Percentiles rank a stretch among this genome's conserved stretches.
phyloP scores from a whole-genome alignment of 2,113 vertebrate species.

The human region DNA sequence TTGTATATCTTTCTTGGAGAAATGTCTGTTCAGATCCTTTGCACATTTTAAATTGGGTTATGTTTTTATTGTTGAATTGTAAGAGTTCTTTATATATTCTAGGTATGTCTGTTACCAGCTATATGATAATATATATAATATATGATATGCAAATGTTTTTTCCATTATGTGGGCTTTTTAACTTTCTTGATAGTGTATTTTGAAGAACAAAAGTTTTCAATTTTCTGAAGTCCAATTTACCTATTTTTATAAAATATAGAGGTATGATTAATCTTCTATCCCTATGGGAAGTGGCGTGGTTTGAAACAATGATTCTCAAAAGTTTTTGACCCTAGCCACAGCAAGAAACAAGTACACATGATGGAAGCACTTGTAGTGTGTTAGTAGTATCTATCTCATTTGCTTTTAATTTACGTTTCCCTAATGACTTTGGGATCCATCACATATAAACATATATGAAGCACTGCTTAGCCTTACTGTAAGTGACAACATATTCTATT shows the following conservation, averaged over 20 bases:
- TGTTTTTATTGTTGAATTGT: conserved; percentile 29
- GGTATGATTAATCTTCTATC: not conserved
- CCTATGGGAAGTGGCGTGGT: not conserved
- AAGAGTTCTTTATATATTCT: not conserved
- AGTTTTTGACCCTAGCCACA: not conserved
- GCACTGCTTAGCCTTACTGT: not conserved
- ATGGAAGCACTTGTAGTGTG: not conserved
- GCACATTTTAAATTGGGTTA: not conserved
- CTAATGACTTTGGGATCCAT: not conserved
- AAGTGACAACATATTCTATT: not conserved
- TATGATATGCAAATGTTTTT: not conserved
- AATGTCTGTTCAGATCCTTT: not conserved
- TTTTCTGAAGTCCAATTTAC: conserved; percentile 13
- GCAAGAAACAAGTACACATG: not conserved
- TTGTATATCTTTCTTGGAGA: not conserved
- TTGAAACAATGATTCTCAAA: not conserved
- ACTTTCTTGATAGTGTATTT: conserved; percentile 16
- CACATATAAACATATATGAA: not conserved
- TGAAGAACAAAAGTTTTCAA: not conserved
- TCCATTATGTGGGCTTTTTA: not conserved
- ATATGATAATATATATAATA: not conserved
- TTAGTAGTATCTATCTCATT: not conserved
- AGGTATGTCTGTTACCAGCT: not conserved
- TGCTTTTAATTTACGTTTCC: not conserved
- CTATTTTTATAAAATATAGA: not conserved